Evolutionary conservation across 37 sponge, comb jelly and placozoan genomes (phyloP).

Genomic region (Cladorhizidae sp.): DNA sequence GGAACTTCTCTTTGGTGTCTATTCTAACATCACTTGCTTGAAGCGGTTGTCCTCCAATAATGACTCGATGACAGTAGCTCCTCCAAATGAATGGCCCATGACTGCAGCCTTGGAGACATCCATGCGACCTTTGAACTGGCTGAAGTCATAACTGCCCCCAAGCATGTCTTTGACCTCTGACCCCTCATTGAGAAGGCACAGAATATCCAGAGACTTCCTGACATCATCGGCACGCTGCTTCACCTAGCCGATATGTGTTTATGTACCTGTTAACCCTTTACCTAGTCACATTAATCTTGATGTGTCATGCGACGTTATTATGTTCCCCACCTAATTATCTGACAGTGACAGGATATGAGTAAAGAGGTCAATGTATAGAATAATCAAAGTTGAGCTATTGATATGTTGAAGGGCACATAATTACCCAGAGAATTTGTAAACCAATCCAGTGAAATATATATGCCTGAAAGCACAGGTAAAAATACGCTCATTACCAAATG

Average conservation of each 20-base stretch:
- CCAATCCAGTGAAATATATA: too few species aligned
- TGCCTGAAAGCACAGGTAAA: too few species aligned
- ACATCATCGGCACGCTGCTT: slow-evolving; percentile 1
- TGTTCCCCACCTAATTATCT: too few species aligned
- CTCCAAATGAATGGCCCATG: slow-evolving; percentile 85
- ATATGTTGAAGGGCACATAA: too few species aligned
- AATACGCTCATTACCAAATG: too few species aligned
- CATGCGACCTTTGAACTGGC: slow-evolving; percentile 62
- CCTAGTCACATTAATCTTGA: slow-evolving; percentile 23
- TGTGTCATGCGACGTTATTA: too few species aligned
- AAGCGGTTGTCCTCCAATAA: slow-evolving; percentile 63
- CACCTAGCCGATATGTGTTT: slow-evolving; percentile 25
- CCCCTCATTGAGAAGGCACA: slow-evolving; percentile 49
- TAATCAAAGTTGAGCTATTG: too few species aligned
- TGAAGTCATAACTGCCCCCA: slow-evolving; percentile 48
- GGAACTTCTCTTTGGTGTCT: slow-evolving; percentile 52
- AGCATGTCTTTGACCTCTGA: slow-evolving; percentile 37
- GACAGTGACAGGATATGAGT: too few species aligned
- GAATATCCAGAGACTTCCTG: slow-evolving; percentile 40
- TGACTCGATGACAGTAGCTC: slow-evolving; percentile 61
- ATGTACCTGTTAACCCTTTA: slow-evolving; percentile 37
- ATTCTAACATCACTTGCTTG: slow-evolving; percentile 39
- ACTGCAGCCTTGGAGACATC: slow-evolving; percentile 49
- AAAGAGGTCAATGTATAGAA: too few species aligned
- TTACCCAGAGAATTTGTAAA: too few species aligned